Conservation (phyloP, 2,113 vertebrate species). For the rabbit (Oryctolagus cuniculus) region DNA sequence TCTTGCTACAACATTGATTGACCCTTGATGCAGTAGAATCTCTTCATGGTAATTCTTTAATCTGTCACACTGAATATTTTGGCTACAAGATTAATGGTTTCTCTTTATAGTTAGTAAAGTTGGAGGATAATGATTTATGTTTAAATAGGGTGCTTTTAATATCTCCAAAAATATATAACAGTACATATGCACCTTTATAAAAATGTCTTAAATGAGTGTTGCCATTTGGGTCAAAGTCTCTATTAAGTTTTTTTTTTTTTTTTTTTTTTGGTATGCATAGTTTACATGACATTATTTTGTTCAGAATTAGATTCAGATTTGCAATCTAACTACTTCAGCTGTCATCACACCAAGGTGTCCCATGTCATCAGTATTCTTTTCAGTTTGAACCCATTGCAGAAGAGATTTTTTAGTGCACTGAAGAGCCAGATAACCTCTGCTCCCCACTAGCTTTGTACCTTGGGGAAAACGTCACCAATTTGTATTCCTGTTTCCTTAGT, state of each 20-base stretch:
- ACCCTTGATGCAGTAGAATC: neutral
- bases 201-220: neutral
- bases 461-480: neutral
- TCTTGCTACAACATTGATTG: neutral
- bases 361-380: neutral
- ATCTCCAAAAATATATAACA: neutral
- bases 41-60: neutral
- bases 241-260: constrained; percentile 43
- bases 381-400: neutral
- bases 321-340: neutral
- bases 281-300: neutral
- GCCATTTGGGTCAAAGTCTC: neutral
- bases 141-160: neutral
- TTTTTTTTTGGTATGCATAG: neutral
- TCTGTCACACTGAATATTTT: neutral
- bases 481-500: neutral
- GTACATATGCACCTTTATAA: neutral
- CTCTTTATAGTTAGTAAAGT: neutral
- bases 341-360: neutral
- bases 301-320: neutral
- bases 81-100: neutral
- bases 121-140: neutral
- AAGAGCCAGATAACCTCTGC: neutral
- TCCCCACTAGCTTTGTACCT: neutral
- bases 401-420: neutral